A percentile compares a stretch with the other conserved stretches of the same genome.
Evolutionary conservation across 2,797 vertebrate genomes (phyloP).

Genomic region (Epinephelus coioides): DNA sequence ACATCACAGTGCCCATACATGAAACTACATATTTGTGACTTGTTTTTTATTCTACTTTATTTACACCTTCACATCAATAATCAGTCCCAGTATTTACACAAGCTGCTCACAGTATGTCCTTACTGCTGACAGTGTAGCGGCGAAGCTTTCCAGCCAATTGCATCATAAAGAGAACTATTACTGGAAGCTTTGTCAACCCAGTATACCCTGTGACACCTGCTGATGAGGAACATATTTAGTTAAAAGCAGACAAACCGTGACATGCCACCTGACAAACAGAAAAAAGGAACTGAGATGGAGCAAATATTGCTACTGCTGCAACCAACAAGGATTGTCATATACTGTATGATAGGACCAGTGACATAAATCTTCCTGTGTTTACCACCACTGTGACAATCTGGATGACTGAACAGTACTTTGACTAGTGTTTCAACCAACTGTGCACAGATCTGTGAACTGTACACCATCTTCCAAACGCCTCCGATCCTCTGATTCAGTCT

Average conservation of each 20-base stretch:
- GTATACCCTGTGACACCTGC: neutral
- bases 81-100: no score
- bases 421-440: slow-evolving; percentile 3
- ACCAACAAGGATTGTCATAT: neutral
- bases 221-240: slow-evolving; percentile 10
- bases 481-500: slow-evolving; percentile 8
- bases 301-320: neutral
- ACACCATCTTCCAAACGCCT: slow-evolving; percentile 7
- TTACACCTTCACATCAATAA: no score
- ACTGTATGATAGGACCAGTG: neutral
- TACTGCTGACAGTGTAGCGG: neutral
- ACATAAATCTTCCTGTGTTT: neutral
- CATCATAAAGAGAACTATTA: neutral
- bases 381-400: neutral
- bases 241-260: neutral
- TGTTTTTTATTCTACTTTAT: neutral
- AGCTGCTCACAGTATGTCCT: neutral
- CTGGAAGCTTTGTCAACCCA: slow-evolving; percentile 16
- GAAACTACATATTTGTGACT: neutral
- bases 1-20: neutral
- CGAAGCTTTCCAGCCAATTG: slow-evolving; percentile 11
- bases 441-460: neutral
- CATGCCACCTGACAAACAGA: neutral
- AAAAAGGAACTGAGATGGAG: neutral
- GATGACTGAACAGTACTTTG: neutral